These are phyloP conservation scores for Cheilosia variabilis DNA, from an alignment of 2,888 invertebrate genomes.

Conservation along the genomic window DNA sequence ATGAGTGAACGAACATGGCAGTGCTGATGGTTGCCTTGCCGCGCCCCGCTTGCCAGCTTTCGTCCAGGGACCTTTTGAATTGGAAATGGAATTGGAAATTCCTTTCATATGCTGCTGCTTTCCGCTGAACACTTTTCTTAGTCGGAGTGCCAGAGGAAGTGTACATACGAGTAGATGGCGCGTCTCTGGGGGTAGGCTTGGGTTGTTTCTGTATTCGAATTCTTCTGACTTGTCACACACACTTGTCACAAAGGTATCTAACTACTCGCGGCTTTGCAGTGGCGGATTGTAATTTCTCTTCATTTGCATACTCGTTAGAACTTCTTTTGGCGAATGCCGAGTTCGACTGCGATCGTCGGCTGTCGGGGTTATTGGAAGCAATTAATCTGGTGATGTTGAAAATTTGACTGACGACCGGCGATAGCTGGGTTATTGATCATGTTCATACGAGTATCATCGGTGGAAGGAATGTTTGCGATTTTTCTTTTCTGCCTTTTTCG, in stretches of 20 bases:
- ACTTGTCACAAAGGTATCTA: slow-evolving; percentile 3
- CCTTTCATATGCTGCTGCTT: slow-evolving; percentile 52
- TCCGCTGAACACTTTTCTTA: slow-evolving; percentile 20
- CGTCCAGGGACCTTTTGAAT: slow-evolving; percentile 27
- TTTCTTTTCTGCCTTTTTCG: slow-evolving; percentile 6
- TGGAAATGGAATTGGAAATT: slow-evolving; percentile 60
- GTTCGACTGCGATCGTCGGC: slow-evolving; percentile 28
- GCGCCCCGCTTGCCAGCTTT: slow-evolving; percentile 10
- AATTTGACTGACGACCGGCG: slow-evolving; percentile 54
- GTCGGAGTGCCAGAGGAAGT: neutral
- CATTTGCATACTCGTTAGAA: slow-evolving; percentile 62
- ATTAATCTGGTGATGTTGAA: slow-evolving; percentile 61
- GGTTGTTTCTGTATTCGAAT: slow-evolving; percentile 9
- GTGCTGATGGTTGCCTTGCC: neutral
- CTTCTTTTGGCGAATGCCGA: slow-evolving; percentile 33
- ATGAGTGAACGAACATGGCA: slow-evolving; percentile 76
- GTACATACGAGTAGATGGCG: slow-evolving; percentile 36
- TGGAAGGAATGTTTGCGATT: slow-evolving; percentile 28
- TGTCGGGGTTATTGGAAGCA: slow-evolving; percentile 50
- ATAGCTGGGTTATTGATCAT: slow-evolving; percentile 55
- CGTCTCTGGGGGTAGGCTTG: slow-evolving; percentile 16
- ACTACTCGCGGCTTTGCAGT: slow-evolving; percentile 18
- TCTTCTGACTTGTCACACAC: slow-evolving; percentile 69
- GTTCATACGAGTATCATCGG: neutral
- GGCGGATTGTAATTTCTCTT: slow-evolving; percentile 41